Base-by-base conservation (phyloP, 2,113 vertebrate genomes). In the Camelus dromedarius region DNA sequence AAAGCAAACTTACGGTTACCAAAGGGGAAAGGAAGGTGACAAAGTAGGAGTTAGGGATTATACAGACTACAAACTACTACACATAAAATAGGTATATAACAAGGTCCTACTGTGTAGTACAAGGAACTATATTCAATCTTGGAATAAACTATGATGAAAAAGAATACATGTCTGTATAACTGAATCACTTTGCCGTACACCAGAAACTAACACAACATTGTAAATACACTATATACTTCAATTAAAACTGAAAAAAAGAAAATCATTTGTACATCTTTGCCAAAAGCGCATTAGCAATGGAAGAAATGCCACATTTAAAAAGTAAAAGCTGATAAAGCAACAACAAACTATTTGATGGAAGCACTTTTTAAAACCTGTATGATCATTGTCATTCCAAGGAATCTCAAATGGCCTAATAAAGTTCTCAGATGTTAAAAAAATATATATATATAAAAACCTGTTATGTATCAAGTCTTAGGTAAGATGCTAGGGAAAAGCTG, bases 251-350 rank as follows among this genome's bases (percentile, higher is more conserved):
- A 42, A 42, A 42, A 42, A 93, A 88, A 80, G 75, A 91, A 84
- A 75, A 75, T 66, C 12, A 86, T 77, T 89, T 92, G 14, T 42
- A 64, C 2, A 30, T 62, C 77, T 89, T 89, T 95, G 48, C 56
- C 82, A 93, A 91, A 96, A 96, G 72, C 5, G 86, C 90, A 89
- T 82, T 95, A 92, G n/a, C 46, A 86, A 28, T 48, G 76, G 73
- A 89, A 70, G n/a, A 76, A 92, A 93, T 73, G 54, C 30, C 54
- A 91, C 16, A 8, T 82, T 56, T 83, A 79, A 67, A 42, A 77
- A 86, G n/a, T 20, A 84, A 93, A 85, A 79, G 42, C 85, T 79
- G 48, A 87, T 79, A 79, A 92, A 87, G 52, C 42, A 79, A 70
- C 3, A 90, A 79, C 16, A 79, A 81, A 83, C 46, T 82, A 67